Evolutionary conservation across 2,113 vertebrate genomes (phyloP).

Genomic region (Phrynosoma blainvillii): DNA sequence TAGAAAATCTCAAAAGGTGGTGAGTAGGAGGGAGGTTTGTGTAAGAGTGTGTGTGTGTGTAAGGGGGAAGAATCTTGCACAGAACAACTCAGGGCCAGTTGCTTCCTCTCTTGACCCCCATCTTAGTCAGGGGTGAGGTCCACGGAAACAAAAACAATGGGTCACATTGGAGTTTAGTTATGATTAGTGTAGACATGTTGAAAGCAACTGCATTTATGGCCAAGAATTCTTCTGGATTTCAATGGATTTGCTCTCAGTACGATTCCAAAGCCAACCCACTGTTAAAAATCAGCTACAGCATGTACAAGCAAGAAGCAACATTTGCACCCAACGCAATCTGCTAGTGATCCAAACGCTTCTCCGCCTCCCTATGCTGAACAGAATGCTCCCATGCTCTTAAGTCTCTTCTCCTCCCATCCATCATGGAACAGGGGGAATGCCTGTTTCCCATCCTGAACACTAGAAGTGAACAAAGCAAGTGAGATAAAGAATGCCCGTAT

Average conservation of each 20-base stretch:
- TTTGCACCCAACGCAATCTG: background rate
- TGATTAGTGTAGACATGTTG: background rate
- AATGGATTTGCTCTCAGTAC: too few species aligned
- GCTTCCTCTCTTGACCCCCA: background rate
- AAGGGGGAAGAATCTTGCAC: background rate
- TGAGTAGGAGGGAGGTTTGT: background rate
- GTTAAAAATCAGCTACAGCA: too few species aligned
- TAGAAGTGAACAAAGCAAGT: slow-evolving; percentile 52
- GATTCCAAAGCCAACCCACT: too few species aligned
- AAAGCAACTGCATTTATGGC: too few species aligned
- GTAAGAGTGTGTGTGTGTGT: too few species aligned
- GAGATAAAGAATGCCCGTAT: slow-evolving; percentile 59
- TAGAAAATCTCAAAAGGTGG: background rate
- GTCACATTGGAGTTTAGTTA: background rate
- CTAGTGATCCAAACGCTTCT: slow-evolving; percentile 62
- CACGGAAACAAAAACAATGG: background rate
- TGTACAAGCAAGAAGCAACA: background rate
- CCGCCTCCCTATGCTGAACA: slow-evolving; percentile 51
- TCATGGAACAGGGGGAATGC: slow-evolving; percentile 50
- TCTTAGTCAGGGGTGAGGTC: slow-evolving; percentile 38
- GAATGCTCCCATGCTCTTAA: slow-evolving; percentile 40
- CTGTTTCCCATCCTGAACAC: slow-evolving; percentile 65
- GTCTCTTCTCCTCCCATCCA: slow-evolving; percentile 49
- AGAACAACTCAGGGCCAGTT: background rate
- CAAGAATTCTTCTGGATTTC: too few species aligned